Evolutionary conservation across 2,888 invertebrate genomes (phyloP).

Genomic region (Conops quadrifasciatus): DNA sequence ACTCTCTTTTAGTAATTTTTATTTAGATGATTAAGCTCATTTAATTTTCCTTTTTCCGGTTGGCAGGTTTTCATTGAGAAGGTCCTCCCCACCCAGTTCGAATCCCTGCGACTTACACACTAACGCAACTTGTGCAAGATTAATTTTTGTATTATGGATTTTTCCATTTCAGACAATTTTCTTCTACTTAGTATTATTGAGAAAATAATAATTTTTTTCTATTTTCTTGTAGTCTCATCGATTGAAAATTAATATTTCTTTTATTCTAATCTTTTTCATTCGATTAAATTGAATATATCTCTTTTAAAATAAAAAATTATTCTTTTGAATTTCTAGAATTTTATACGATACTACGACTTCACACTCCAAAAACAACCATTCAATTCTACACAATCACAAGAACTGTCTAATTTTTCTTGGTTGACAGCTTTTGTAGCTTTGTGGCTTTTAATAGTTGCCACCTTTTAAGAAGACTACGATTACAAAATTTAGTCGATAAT

Average conservation of each 20-base stretch:
- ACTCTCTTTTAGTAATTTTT: neutral
- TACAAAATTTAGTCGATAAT: too few relatives aligned
- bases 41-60: constrained; percentile 7
- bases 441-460: neutral
- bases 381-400: constrained; percentile 17
- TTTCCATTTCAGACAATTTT: constrained; percentile 35
- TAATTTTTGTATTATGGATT: constrained; percentile 42
- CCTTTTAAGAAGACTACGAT: too few relatives aligned
- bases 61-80: constrained; percentile 1
- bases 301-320: too few relatives aligned
- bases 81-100: constrained; percentile 15
- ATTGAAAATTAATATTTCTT: too few relatives aligned
- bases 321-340: too few relatives aligned
- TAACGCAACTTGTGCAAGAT: constrained; percentile 37
- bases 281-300: too few relatives aligned
- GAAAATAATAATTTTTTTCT: neutral
- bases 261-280: too few relatives aligned
- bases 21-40: too few relatives aligned
- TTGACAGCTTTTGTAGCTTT: constrained; percentile 21
- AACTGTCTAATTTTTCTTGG: constrained; percentile 6
- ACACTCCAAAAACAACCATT: neutral
- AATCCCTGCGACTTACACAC: constrained; percentile 9
- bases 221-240: too few relatives aligned
- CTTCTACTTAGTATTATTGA: neutral
- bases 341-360: neutral